A percentile compares a stretch with the other conserved stretches of the same genome.
These are phyloP conservation scores for Laodelphax striatellus DNA, from an alignment of 1,140 invertebrate species.

Conservation along the genomic window DNA sequence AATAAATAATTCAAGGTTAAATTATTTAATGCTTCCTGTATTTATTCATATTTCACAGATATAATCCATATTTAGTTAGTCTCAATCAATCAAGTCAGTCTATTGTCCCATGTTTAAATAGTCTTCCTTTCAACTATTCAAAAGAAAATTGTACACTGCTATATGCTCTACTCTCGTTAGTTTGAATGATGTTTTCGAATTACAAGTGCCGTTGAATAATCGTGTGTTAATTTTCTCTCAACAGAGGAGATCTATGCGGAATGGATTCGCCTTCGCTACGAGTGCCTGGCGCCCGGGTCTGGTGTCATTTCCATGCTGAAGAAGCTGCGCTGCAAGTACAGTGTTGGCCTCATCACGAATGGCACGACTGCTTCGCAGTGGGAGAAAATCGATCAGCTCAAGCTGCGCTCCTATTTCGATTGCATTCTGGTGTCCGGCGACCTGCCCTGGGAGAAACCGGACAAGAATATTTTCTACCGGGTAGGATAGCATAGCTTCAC, in stretches of 20 bases:
- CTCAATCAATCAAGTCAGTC: too few species aligned
- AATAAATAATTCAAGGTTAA: too few species aligned
- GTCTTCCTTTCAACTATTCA: too few species aligned
- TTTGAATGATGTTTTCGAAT: too few species aligned
- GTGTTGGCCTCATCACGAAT: slow-evolving; percentile 68
- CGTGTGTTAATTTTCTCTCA: too few species aligned
- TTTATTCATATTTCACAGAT: too few species aligned
- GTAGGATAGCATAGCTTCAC: slow-evolving; percentile 2
- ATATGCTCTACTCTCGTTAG: too few species aligned
- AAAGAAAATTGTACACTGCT: too few species aligned
- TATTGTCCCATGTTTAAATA: too few species aligned
- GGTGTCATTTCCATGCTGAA: slow-evolving; percentile 52
- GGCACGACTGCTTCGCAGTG: slow-evolving; percentile 73
- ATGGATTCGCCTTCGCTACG: slow-evolving; percentile 65
- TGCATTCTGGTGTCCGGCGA: slow-evolving; percentile 69
- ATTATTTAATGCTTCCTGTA: too few species aligned
- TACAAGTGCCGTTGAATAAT: too few species aligned
- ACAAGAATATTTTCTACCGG: slow-evolving; percentile 56
- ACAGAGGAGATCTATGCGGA: slow-evolving; percentile 52
- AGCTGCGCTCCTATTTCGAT: slow-evolving; percentile 59
- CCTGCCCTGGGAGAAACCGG: slow-evolving; percentile 70
- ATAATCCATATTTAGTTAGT: too few species aligned
- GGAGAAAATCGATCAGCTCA: slow-evolving; percentile 65
- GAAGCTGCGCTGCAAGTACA: slow-evolving; percentile 49
- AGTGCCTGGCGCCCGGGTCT: slow-evolving; percentile 49